Evolutionary conservation across 2,113 vertebrate genomes (phyloP), one percentile per base, ranked within the genome.

Genomic region (Paraplagusia blochii): DNA sequence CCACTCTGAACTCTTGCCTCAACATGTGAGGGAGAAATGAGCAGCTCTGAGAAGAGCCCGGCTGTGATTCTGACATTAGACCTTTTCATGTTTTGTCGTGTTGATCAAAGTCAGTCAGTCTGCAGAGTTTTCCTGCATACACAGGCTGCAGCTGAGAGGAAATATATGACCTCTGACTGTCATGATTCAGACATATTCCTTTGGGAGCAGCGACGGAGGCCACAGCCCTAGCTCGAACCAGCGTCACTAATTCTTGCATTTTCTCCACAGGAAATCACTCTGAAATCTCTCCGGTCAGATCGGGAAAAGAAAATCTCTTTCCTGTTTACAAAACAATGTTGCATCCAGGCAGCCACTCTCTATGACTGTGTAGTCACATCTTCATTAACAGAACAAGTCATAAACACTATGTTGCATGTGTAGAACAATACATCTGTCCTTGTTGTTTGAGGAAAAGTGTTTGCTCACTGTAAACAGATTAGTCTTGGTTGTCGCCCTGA

Each of bases 231-330:
- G 51, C 74, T 43, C 61, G 35, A 55, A 67, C 56, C 62, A 44
- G 62, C 82, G 74, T 82, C 77, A 88, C 69, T 64, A 61, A 64
- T 77, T 85, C 87, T 88, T 86, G 81, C 53, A 64, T 82, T 81
- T 84, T 79, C 77, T 77, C 70, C 58, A 70, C 85, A 82, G 88
- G 89, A 90, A 90, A 78, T 79, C 63, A 71, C 81, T 74, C 45
- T 15, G 1, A 22, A 58, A 57, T 76, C 69, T 83, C 84, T 82
- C 85, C 15, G 71, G 77, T 55, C 68, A 48, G 65, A 79, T 85
- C 69, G 79, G 69, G 76, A 69, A 80, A 70, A 84, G 58, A 67
- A 73, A 77, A 79, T 66, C 61, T 73, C 65, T 76, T 80, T 83
- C 77, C 79, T 79, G 85, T 75, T 77, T 66, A 71, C 72, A 68